phyloP scores from a whole-genome alignment of 2,797 vertebrate genomes.

The Oreortyx pictus region DNA sequence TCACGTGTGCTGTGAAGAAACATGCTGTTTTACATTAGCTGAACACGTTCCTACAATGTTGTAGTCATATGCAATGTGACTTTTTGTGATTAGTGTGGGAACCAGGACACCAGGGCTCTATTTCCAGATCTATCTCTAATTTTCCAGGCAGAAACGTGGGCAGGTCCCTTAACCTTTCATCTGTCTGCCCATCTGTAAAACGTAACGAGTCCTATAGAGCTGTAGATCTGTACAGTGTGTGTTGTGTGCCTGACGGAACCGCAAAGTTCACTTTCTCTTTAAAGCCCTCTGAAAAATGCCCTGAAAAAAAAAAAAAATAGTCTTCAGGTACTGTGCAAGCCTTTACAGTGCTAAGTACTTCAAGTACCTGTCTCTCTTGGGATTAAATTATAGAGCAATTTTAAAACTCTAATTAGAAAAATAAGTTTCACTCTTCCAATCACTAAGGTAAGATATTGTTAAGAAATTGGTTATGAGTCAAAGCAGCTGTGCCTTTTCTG shows the following conservation, averaged over 20 bases:
- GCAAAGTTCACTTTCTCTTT: conserved; percentile 7
- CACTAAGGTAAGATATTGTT: neutral
- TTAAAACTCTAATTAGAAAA: conserved; percentile 14
- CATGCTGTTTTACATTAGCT: neutral
- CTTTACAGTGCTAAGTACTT: neutral
- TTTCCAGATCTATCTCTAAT: conserved; percentile 9
- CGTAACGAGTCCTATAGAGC: neutral
- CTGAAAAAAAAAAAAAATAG: conserved; percentile 22
- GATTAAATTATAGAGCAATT: conserved; percentile 19
- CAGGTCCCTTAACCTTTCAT: conserved; percentile 50
- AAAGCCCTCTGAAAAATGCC: conserved; percentile 19
- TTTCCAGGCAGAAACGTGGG: conserved; percentile 1
- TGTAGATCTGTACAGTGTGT: conserved; percentile 9
- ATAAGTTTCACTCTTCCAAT: neutral
- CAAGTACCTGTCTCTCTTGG: neutral
- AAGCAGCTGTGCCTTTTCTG: neutral
- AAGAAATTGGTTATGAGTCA: neutral
- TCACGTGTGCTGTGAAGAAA: neutral
- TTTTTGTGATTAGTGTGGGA: neutral
- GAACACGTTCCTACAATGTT: neutral
- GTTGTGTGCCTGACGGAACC: neutral
- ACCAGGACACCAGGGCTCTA: neutral
- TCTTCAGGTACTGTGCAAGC: neutral
- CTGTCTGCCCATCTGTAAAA: neutral
- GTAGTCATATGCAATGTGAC: neutral